A percentile compares a stretch with the other conserved stretches of the same genome.
Evolutionary conservation across 2,797 vertebrate genomes (phyloP).

Genomic region (Ficedula albicollis): DNA sequence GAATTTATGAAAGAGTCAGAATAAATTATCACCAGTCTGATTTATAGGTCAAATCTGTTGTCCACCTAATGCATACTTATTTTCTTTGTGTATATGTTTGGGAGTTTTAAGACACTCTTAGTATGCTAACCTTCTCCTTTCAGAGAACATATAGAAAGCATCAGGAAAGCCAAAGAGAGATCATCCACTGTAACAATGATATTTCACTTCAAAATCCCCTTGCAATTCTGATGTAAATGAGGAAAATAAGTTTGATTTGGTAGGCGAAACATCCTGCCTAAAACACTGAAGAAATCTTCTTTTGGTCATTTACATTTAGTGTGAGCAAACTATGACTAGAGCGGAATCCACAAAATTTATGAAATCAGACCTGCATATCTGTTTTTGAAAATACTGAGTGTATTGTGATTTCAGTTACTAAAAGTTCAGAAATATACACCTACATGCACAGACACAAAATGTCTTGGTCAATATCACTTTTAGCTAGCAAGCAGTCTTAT

Average conservation of each 20-base stretch:
- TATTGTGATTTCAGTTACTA: background rate
- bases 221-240: background rate
- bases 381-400: background rate
- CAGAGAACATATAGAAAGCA: background rate
- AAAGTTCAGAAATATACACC: background rate
- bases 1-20: background rate
- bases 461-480: background rate
- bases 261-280: background rate
- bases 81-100: accelerated
- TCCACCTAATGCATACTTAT: background rate
- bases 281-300: background rate
- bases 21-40: background rate
- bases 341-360: background rate
- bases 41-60: background rate
- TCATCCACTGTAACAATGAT: background rate
- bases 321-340: background rate
- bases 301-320: background rate
- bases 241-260: background rate
- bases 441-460: background rate
- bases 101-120: background rate
- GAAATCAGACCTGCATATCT: background rate
- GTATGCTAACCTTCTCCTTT: background rate
- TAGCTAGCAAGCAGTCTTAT: background rate
- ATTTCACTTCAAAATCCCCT: background rate
- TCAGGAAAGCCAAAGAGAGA: background rate